phyloP scores from a whole-genome alignment of 1,140 invertebrate species.

The Araneus ventricosus region DNA sequence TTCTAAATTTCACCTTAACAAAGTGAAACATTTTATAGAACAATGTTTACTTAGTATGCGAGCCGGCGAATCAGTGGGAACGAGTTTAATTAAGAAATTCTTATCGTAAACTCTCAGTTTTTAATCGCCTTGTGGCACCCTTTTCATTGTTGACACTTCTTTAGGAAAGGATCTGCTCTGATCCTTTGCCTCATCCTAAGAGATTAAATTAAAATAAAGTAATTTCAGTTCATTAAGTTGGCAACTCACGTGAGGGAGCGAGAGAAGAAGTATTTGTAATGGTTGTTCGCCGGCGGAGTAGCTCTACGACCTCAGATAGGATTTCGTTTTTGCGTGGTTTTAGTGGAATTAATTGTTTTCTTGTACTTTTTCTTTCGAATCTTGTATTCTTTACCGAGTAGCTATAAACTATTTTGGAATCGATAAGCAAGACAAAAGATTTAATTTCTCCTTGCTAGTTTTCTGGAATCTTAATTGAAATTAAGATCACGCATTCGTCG shows the following conservation, averaged over 20 bases:
- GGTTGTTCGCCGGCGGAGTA: neutral
- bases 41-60: constrained; percentile 51
- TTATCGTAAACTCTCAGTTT: constrained; percentile 62
- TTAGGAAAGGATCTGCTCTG: neutral
- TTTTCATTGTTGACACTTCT: constrained; percentile 60
- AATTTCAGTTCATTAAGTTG: constrained; percentile 50
- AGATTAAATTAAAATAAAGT: constrained; percentile 61
- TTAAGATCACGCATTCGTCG: neutral
- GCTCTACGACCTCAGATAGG: neutral
- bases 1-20: neutral
- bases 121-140: constrained; percentile 39
- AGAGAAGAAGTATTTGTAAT: constrained; percentile 48
- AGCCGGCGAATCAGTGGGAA: neutral
- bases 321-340: constrained; percentile 8
- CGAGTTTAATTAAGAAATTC: constrained; percentile 61
- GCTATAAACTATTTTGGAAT: neutral
- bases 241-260: constrained; percentile 32
- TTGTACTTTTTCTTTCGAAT: neutral
- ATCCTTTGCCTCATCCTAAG: neutral
- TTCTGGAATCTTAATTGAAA: constrained; percentile 15
- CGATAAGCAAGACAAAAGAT: neutral
- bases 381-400: neutral
- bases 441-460: neutral
- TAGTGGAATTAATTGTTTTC: constrained; percentile 40
- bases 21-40: constrained; percentile 8